A percentile compares a stretch with the other conserved stretches of the same genome.
These are phyloP conservation scores for Melipona beecheii DNA, from an alignment of 2,888 invertebrate species.

Conservation along the genomic window DNA sequence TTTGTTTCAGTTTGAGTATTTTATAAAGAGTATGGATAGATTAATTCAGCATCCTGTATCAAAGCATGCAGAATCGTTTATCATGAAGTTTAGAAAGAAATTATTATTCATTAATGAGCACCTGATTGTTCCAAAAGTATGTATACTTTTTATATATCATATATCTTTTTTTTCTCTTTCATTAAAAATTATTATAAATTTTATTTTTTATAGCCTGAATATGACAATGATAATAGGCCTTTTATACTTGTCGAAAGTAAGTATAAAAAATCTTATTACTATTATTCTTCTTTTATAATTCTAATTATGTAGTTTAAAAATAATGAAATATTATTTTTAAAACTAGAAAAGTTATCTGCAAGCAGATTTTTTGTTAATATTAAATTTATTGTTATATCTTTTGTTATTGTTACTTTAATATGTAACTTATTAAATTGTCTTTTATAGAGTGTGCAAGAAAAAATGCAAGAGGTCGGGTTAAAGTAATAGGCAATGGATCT, in stretches of 20 bases:
- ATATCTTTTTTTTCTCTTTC: constrained; percentile 15
- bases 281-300: constrained; percentile 18
- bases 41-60: constrained; percentile 90
- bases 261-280: constrained; percentile 32
- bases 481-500: constrained; percentile 92
- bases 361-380: constrained; percentile 1
- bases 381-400: background rate
- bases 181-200: background rate
- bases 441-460: constrained; percentile 89
- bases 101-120: constrained; percentile 86
- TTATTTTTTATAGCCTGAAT: constrained; percentile 85
- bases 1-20: constrained; percentile 87
- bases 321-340: background rate
- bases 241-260: constrained; percentile 84
- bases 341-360: background rate
- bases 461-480: constrained; percentile 90
- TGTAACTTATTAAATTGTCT: constrained; percentile 11
- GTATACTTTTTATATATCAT: constrained; percentile 43
- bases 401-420: background rate
- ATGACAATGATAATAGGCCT: constrained; percentile 89
- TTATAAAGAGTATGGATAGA: constrained; percentile 90
- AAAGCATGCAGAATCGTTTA: constrained; percentile 89
- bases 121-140: constrained; percentile 87
- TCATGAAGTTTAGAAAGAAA: constrained; percentile 89
- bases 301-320: constrained; percentile 20